Percentiles rank a stretch among this genome's conserved stretches.
These are phyloP conservation scores for Leptopilina drosophilae DNA, from an alignment of 2,888 invertebrate species.

Conservation along the genomic window DNA sequence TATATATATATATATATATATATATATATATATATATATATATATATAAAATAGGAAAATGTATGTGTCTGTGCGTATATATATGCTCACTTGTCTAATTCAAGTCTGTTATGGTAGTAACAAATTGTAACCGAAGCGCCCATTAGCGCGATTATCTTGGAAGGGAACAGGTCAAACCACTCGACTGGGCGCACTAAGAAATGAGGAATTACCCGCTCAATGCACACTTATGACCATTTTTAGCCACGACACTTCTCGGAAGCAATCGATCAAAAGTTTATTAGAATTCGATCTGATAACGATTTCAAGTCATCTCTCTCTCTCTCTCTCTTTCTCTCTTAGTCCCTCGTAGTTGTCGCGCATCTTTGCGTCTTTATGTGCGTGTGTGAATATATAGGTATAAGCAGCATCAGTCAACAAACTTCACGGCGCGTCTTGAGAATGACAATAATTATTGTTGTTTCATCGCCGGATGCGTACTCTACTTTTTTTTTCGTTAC, in stretches of 20 bases:
- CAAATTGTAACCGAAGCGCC: conserved; percentile 42
- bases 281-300: conserved; percentile 36
- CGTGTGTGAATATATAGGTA: too few species aligned
- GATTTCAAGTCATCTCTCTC: neutral
- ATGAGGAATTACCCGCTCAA: conserved; percentile 40
- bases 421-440: neutral
- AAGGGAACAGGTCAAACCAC: conserved; percentile 38
- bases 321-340: neutral
- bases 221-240: conserved; percentile 46
- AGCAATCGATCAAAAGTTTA: conserved; percentile 38
- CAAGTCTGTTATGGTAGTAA: conserved; percentile 41
- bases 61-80: neutral
- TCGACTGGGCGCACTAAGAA: conserved; percentile 33
- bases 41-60: too few species aligned
- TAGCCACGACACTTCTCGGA: conserved; percentile 40
- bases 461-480: too few species aligned
- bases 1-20: neutral
- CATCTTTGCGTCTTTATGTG: too few species aligned
- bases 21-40: neutral
- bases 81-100: conserved; percentile 28
- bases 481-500: too few species aligned
- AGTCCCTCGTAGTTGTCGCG: neutral
- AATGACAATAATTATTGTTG: neutral
- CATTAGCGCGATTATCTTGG: conserved; percentile 31
- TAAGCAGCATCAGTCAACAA: too few species aligned